phyloP scores from a whole-genome alignment of 2,797 vertebrate species.

The Phrynocephalus vlangalii region DNA sequence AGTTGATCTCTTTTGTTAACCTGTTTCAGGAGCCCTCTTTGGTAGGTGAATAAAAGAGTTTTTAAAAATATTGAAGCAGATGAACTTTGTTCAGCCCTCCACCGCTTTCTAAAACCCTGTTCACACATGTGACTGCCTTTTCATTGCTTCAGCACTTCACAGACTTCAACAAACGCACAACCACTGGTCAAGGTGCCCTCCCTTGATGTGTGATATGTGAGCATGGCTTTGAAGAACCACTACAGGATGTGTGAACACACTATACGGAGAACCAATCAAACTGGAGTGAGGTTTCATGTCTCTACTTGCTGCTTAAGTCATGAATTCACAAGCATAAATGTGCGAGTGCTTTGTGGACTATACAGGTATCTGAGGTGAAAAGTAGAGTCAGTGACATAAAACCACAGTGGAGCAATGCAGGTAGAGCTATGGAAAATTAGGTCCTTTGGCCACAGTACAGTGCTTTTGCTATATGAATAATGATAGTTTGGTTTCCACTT shows the following conservation, averaged over 20 bases:
- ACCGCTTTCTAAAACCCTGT: background rate
- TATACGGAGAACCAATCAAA: background rate
- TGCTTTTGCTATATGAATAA: background rate
- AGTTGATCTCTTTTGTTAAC: background rate
- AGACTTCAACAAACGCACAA: background rate
- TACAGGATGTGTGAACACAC: background rate
- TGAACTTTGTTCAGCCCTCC: background rate
- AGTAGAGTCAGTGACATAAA: background rate
- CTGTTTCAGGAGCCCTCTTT: background rate
- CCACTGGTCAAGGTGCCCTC: background rate
- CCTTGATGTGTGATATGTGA: background rate
- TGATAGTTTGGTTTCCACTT: background rate
- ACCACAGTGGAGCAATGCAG: no score
- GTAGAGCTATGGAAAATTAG: background rate
- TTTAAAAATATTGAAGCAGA: background rate
- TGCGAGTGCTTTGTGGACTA: background rate
- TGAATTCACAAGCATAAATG: background rate
- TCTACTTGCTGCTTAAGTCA: no score
- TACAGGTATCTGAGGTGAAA: background rate
- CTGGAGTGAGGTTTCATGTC: no score
- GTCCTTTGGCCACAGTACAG: background rate
- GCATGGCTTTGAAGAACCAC: background rate
- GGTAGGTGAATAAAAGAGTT: no score
- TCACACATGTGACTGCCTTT: background rate
- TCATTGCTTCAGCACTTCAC: slow-evolving; percentile 22